These are phyloP conservation scores for Apogon talboti DNA, from an alignment of 2,797 vertebrate species.

Conservation along the genomic window DNA sequence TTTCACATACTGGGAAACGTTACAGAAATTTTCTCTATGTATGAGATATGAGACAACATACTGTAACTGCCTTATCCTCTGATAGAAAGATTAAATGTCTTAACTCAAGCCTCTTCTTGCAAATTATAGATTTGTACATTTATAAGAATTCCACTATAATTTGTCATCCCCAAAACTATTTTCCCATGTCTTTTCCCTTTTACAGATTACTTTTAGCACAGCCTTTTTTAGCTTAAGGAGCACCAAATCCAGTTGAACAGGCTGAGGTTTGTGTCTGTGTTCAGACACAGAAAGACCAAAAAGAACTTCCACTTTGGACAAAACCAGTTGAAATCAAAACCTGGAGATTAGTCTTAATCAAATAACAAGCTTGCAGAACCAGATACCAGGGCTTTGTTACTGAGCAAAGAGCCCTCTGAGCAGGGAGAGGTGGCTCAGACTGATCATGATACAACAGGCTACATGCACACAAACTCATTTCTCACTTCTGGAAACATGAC, in stretches of 20 bases:
- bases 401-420: conserved; percentile 45
- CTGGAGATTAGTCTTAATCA: conserved; percentile 73
- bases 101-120: conserved; percentile 17
- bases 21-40: conserved; percentile 39
- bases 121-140: conserved; percentile 8
- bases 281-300: conserved; percentile 54
- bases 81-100: conserved; percentile 41
- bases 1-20: conserved; percentile 48
- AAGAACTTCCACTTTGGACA: conserved; percentile 62
- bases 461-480: conserved; percentile 60
- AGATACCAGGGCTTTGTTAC: conserved; percentile 73
- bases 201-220: conserved; percentile 55
- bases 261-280: conserved; percentile 65
- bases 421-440: conserved; percentile 61
- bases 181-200: conserved; percentile 49
- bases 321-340: conserved; percentile 75
- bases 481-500: conserved; percentile 60
- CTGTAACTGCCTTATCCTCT: conserved; percentile 15
- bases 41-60: conserved; percentile 32
- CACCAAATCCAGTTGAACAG: conserved; percentile 72
- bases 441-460: conserved; percentile 71
- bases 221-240: conserved; percentile 41
- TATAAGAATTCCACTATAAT: conserved; percentile 18
- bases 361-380: conserved; percentile 72
- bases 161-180: conserved; percentile 31